Base-by-base conservation (phyloP, 2,113 vertebrate species). In the Hiodon tergisus region DNA sequence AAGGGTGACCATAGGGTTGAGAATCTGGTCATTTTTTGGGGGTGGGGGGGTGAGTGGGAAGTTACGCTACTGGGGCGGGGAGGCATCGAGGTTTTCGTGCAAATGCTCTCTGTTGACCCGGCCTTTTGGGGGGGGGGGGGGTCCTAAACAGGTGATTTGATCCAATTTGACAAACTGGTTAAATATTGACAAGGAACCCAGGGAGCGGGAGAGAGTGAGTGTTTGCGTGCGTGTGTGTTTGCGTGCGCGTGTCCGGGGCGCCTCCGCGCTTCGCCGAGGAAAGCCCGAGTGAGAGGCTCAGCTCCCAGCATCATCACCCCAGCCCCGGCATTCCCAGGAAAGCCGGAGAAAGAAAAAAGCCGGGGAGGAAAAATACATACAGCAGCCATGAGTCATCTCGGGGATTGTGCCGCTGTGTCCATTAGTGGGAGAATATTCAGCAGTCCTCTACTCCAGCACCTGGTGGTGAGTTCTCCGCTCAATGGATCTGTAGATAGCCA, bases 141-240 rank as follows among this genome's bases (percentile, higher is more conserved):
- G 9, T 47, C 63, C 63, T 47, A 66, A 66, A 66, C 63, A 66
- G 63, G 63, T 66, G 63, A 66, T 66, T 66, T 66, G 48, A 66
- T 66, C 63, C 63, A 48, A 48, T 47, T 8, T 10, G 63, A 66
- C 63, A 66, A 66, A 66, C 63, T 66, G 63, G 31, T 66, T 66
- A 66, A 66, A 66, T 66, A 66, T 66, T 66, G 63, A 66, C 59
- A 60, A 60, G 46, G 3, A 65, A 31, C 6, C 6, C 17, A 47
- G 47, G 17, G 62, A 48, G 10, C 7, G 14, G 14, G 60, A 62
- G 60, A 16, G 60, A 62, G 60, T 3, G 60, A 4, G 31, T 31
- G 31, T 31, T 31, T 31, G 31, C 31, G 31, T 31, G 31, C 31
- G 31, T 31, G 31, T 31, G 31, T 31, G 0, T 31, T 31, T 31